A percentile compares a stretch with the other conserved stretches of the same genome.
These are phyloP conservation scores for Petrocephalus zakoni DNA, from an alignment of 2,113 vertebrate genomes.

Conservation along the genomic window DNA sequence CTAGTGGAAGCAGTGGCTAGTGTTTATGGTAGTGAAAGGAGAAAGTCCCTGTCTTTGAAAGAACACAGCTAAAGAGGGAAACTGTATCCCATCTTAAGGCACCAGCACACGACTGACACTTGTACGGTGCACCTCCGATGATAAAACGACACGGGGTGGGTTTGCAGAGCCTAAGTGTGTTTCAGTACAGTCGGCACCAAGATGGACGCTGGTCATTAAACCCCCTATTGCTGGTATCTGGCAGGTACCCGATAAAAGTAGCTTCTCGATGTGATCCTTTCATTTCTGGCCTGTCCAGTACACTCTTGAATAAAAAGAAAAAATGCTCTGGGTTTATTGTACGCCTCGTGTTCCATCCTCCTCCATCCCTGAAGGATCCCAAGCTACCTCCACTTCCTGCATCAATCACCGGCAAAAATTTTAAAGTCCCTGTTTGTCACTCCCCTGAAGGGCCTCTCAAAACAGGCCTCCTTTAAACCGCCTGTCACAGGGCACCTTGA, in stretches of 20 bases:
- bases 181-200: not conserved
- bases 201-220: constrained; percentile 23
- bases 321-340: not conserved
- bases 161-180: not conserved
- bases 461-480: constrained; percentile 16
- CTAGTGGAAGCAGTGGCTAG: not conserved
- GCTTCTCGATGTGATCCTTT: constrained; percentile 7
- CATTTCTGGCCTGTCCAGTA: not conserved
- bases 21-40: not conserved
- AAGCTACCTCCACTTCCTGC: not conserved
- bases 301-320: not conserved
- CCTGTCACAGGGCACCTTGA: constrained; percentile 21
- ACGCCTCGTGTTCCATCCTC: not conserved
- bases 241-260: not conserved
- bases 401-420: not conserved
- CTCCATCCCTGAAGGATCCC: not conserved
- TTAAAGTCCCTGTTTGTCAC: not conserved
- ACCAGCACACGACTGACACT: not conserved
- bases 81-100: not conserved
- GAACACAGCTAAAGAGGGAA: not conserved
- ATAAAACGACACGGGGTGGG: not conserved
- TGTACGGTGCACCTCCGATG: not conserved
- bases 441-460: constrained; percentile 12
- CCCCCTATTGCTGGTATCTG: constrained; percentile 12
- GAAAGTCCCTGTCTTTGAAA: not conserved